phyloP scores from a whole-genome alignment of 2,113 vertebrate species.

The Mesocricetus auratus region DNA sequence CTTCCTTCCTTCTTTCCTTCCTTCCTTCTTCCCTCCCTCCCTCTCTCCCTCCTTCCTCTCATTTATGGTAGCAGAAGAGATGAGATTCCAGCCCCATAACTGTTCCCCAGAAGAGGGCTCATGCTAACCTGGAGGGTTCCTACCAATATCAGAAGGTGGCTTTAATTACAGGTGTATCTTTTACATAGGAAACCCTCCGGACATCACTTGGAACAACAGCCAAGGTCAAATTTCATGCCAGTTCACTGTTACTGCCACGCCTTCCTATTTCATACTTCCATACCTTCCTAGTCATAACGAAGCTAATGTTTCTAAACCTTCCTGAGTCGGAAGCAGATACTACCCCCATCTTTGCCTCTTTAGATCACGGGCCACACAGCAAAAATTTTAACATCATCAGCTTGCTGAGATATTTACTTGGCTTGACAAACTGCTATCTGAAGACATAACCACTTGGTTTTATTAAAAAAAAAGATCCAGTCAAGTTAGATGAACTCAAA shows the following conservation, averaged over 20 bases:
- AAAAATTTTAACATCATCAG: background rate
- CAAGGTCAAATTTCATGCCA: background rate
- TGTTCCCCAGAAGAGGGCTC: conserved; percentile 43
- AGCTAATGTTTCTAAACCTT: background rate
- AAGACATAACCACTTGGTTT: background rate
- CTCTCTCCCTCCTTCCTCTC: background rate
- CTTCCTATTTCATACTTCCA: background rate
- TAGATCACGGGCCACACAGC: background rate
- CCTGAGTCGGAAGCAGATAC: background rate
- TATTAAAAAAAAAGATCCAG: background rate
- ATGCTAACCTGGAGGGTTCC: conserved; percentile 51
- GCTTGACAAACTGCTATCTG: background rate
- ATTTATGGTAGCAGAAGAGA: too few relatives aligned
- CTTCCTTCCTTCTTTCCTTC: background rate
- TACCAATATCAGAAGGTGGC: background rate
- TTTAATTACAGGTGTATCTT: background rate
- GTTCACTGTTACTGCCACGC: background rate
- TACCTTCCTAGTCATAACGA: background rate
- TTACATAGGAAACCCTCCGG: background rate
- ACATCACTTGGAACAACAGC: background rate
- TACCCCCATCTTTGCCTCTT: background rate
- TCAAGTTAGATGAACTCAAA: background rate
- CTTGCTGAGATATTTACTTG: background rate
- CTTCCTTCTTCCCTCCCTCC: background rate
- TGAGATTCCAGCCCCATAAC: too few relatives aligned